These are phyloP conservation scores for Sarcophaga subvicina DNA, from an alignment of 2,888 invertebrate genomes.

Conservation along the genomic window DNA sequence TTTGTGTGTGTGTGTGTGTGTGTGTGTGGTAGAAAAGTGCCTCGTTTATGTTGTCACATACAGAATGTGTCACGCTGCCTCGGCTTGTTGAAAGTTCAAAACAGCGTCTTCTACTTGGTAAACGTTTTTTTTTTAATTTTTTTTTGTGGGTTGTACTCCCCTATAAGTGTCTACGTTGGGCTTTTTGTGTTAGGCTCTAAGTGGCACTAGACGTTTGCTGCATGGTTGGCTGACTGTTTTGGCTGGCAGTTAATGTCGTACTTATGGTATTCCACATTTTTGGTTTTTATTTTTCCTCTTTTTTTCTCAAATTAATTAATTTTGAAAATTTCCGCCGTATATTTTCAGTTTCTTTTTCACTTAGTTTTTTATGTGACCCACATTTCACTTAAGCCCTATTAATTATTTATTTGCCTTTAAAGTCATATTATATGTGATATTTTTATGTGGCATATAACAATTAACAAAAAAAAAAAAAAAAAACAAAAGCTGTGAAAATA, in stretches of 20 bases:
- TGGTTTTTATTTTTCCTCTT: neutral
- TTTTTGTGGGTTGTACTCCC: slow-evolving; percentile 4
- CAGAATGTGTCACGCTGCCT: slow-evolving; percentile 31
- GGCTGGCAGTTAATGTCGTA: slow-evolving; percentile 8
- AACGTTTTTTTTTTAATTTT: neutral
- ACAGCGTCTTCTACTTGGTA: neutral
- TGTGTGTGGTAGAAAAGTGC: neutral
- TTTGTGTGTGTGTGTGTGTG: neutral
- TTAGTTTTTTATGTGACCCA: neutral
- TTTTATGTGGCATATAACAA: neutral
- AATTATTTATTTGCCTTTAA: slow-evolving; percentile 45
- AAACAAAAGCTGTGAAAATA: too few relatives aligned
- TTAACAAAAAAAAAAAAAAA: neutral
- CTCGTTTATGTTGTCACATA: slow-evolving; percentile 31
- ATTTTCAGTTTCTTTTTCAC: neutral
- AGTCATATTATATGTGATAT: neutral
- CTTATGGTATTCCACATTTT: slow-evolving; percentile 31
- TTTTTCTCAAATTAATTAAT: slow-evolving; percentile 45
- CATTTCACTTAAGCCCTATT: slow-evolving; percentile 37
- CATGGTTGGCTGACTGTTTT: neutral
- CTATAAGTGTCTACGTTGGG: neutral
- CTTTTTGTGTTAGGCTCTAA: neutral
- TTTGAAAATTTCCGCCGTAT: slow-evolving; percentile 6
- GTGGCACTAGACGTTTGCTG: neutral
- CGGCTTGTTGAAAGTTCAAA: slow-evolving; percentile 38